These are phyloP conservation scores for Drosophila willistoni DNA, from an alignment of 1,140 invertebrate genomes.

Conservation along the genomic window DNA sequence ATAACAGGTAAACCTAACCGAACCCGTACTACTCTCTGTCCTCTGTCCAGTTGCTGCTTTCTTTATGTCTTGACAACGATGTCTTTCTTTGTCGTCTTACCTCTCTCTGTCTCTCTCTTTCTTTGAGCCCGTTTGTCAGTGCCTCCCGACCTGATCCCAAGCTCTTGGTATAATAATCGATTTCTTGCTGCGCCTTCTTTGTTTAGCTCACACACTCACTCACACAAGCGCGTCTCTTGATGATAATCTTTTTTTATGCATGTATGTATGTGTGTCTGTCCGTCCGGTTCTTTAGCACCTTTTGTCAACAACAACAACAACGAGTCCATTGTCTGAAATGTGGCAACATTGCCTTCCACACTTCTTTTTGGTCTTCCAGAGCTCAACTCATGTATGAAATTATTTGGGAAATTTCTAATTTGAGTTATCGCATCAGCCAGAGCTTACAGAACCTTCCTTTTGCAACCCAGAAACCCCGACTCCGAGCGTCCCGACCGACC, in stretches of 20 bases:
- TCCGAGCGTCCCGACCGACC: neutral
- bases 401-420: conserved; percentile 76
- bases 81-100: conserved; percentile 40
- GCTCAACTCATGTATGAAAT: conserved; percentile 71
- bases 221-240: conserved; percentile 50
- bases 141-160: conserved; percentile 7
- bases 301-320: conserved; percentile 59
- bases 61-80: conserved; percentile 24
- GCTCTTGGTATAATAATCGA: conserved; percentile 75
- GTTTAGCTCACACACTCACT: conserved; percentile 31
- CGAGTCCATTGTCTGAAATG: conserved; percentile 42
- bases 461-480: too few relatives aligned
- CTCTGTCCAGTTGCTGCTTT: conserved; percentile 32
- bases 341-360: conserved; percentile 51
- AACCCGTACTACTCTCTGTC: conserved; percentile 33
- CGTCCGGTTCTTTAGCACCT: conserved; percentile 73
- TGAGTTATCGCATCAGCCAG: conserved; percentile 66
- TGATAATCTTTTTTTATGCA: conserved; percentile 60
- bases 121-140: conserved; percentile 28
- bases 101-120: conserved; percentile 7
- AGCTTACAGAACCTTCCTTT: neutral
- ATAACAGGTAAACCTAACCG: conserved; percentile 49
- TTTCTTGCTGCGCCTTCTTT: conserved; percentile 58
- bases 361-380: conserved; percentile 13
- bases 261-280: conserved; percentile 38